Conservation (phyloP, 2,888 invertebrate species). For the Platycnemis pennipes region DNA sequence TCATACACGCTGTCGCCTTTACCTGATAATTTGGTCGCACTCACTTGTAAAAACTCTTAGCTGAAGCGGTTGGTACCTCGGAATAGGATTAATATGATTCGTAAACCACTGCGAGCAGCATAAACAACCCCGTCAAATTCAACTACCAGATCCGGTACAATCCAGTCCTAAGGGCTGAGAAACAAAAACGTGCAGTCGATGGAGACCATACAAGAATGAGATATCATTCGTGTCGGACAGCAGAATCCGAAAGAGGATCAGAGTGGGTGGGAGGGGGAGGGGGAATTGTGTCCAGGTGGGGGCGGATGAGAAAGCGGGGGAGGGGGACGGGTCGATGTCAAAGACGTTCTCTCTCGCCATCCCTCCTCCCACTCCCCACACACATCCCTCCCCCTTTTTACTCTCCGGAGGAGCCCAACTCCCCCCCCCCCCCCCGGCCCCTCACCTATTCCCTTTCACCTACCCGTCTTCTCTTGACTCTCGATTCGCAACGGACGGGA, state of each 20-base stretch:
- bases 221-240: slow-evolving; percentile 36
- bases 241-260: slow-evolving; percentile 1
- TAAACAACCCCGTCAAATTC: not conserved
- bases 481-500: slow-evolving; percentile 63
- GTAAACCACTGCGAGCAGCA: not conserved
- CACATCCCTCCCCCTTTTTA: not conserved
- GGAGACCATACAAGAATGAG: slow-evolving; percentile 38
- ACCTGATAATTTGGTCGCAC: no score
- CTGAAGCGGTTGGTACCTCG: not conserved
- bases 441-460: slow-evolving; percentile 33
- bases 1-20: no score
- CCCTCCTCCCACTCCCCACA: not conserved
- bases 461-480: slow-evolving; percentile 42
- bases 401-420: not conserved
- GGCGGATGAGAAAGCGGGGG: not conserved
- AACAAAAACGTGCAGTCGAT: slow-evolving; percentile 8
- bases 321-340: not conserved
- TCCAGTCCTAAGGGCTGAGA: not conserved
- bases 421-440: not conserved
- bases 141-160: not conserved
- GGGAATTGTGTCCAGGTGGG: not conserved
- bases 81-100: not conserved
- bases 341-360: not conserved
- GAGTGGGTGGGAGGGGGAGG: not conserved
- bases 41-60: not conserved